These are phyloP conservation scores for Paramormyrops kingsleyae DNA, from an alignment of 2,113 vertebrate species.

Conservation along the genomic window DNA sequence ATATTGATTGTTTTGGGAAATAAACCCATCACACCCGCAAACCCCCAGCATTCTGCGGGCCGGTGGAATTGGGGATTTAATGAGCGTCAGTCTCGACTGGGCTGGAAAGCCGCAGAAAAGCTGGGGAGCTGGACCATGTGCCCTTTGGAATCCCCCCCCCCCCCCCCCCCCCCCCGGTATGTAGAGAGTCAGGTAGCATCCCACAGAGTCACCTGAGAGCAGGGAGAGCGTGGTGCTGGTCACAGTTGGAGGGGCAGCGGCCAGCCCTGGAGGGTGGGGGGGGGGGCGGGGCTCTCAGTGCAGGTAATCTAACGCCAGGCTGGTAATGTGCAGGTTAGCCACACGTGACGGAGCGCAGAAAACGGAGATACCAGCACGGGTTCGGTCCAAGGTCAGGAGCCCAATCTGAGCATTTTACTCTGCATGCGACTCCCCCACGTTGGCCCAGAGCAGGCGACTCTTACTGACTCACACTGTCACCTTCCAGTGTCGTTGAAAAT, in stretches of 20 bases:
- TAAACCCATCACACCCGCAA: not conserved
- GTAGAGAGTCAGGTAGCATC: not conserved
- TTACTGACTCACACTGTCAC: not conserved
- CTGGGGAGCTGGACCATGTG: not conserved
- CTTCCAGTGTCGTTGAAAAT: not conserved
- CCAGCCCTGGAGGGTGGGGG: not conserved
- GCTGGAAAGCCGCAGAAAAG: not conserved
- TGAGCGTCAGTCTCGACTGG: not conserved
- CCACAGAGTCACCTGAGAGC: slow-evolving; percentile 4
- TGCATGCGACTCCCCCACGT: not conserved
- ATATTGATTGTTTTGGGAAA: not conserved
- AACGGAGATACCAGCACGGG: not conserved
- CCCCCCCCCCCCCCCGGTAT: not conserved
- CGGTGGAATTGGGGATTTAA: not conserved
- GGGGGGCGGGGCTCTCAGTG: not conserved
- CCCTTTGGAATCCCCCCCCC: not conserved
- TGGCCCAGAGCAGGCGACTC: not conserved
- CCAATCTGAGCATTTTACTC: not conserved
- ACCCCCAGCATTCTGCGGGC: not conserved
- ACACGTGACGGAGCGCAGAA: slow-evolving; percentile 20
- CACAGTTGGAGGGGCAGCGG: slow-evolving; percentile 17
- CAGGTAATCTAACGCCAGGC: slow-evolving; percentile 12
- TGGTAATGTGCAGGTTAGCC: slow-evolving; percentile 12
- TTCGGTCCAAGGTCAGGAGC: slow-evolving; percentile 2
- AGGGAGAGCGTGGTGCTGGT: not conserved